A percentile compares a stretch with the other conserved stretches of the same genome.
Evolutionary conservation across 1,140 invertebrate species (phyloP).

Genomic region (Ostrea denselamellosa): DNA sequence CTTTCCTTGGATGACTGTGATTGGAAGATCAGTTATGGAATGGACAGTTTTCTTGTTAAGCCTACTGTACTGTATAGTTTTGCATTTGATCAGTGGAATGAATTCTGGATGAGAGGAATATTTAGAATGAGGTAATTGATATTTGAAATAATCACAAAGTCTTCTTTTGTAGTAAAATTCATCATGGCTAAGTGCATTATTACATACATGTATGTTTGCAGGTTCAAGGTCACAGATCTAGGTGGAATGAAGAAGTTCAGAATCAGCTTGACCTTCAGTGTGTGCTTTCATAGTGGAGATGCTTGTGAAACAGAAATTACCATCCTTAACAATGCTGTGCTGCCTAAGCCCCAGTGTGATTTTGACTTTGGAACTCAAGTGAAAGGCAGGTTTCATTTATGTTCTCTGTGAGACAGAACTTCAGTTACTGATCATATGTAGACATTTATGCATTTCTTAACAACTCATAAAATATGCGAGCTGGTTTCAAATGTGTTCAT

Average conservation of each 20-base stretch:
- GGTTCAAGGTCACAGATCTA: conserved; percentile 46
- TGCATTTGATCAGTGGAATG: conserved; percentile 35
- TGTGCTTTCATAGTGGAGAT: conserved; percentile 40
- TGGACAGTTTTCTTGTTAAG: conserved; percentile 43
- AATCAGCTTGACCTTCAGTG: conserved; percentile 45
- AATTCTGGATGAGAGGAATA: conserved; percentile 39
- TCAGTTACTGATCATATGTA: background rate
- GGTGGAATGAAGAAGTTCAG: conserved; percentile 42
- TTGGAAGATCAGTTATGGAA: conserved; percentile 42
- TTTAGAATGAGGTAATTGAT: conserved; percentile 41
- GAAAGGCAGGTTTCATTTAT: background rate
- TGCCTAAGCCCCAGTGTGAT: conserved; percentile 52
- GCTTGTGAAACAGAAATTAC: conserved; percentile 36
- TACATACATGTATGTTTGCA: conserved; percentile 2
- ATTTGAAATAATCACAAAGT: background rate
- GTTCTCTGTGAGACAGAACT: background rate
- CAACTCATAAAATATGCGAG: background rate
- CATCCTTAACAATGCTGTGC: conserved; percentile 34
- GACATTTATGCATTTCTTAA: background rate
- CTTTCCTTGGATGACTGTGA: conserved; percentile 50
- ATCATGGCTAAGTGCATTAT: background rate
- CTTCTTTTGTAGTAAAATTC: background rate
- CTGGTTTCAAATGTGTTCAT: too few relatives aligned
- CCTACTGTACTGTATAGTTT: conserved; percentile 20
- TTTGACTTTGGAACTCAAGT: conserved; percentile 22